Evolutionary conservation across 2,797 vertebrate genomes (phyloP).

Genomic region (Tenualosa thibaudeaui): DNA sequence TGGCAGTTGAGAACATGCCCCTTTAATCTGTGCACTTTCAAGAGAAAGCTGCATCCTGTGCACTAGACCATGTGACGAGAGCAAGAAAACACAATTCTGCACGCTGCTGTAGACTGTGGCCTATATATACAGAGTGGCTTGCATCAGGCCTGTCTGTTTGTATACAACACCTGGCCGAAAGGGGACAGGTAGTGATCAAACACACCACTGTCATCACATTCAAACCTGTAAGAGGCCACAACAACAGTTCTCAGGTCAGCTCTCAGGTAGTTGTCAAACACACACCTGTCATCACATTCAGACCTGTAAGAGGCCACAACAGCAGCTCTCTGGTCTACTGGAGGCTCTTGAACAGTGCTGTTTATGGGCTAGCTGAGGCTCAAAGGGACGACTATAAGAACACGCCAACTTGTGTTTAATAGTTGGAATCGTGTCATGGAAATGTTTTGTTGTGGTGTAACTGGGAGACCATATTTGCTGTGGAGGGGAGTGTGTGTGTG

Average conservation of each 20-base stretch:
- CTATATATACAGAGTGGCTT: no score
- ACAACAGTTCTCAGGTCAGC: no score
- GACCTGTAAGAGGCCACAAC: no score
- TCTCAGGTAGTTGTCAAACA: no score
- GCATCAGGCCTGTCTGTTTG: no score
- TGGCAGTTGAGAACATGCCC: neutral
- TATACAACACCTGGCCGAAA: no score
- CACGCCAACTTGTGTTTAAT: neutral
- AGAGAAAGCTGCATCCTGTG: neutral
- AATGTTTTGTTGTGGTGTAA: neutral
- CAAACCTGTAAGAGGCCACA: neutral
- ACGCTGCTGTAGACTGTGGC: no score
- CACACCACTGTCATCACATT: no score
- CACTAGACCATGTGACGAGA: neutral
- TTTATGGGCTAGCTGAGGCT: neutral
- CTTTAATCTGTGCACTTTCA: neutral
- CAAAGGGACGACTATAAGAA: conserved; percentile 8
- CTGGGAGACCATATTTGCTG: neutral
- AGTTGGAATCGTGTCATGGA: neutral
- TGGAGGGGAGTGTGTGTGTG: neutral
- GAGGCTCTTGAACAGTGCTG: neutral
- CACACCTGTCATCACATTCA: no score
- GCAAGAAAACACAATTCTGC: no score
- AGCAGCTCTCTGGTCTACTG: neutral
- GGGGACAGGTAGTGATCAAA: no score